phyloP scores from a whole-genome alignment of 2,888 invertebrate species.

The Drosophila kuntzei region DNA sequence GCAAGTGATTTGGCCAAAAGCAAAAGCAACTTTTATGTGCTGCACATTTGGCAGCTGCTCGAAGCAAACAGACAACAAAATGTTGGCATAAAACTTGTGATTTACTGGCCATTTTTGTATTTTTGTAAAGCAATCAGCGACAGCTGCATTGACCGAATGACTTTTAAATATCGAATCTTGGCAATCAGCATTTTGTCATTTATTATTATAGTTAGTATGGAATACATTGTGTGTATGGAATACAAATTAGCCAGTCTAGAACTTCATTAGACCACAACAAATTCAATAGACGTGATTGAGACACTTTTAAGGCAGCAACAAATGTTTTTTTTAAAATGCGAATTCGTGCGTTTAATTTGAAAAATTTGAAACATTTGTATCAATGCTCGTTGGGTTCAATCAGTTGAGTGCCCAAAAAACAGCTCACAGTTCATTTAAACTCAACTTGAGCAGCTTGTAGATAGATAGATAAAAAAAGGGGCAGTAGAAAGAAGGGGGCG shows the following conservation, averaged over 20 bases:
- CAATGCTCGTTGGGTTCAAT: slow-evolving; percentile 54
- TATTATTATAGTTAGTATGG: slow-evolving; percentile 28
- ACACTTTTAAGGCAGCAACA: slow-evolving; percentile 45
- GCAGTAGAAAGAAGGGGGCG: background rate
- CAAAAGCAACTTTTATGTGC: slow-evolving; percentile 58
- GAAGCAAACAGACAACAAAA: slow-evolving; percentile 46
- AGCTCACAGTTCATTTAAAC: slow-evolving; percentile 72
- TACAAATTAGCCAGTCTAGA: slow-evolving; percentile 47
- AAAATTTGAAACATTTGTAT: slow-evolving; percentile 9
- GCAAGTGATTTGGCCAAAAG: slow-evolving; percentile 59
- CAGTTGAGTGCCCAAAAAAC: slow-evolving; percentile 63
- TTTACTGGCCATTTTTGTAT: slow-evolving; percentile 68
- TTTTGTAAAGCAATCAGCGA: slow-evolving; percentile 68
- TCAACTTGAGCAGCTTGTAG: background rate
- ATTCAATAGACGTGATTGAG: slow-evolving; percentile 49
- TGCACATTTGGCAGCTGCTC: slow-evolving; percentile 72
- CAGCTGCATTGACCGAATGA: slow-evolving; percentile 72
- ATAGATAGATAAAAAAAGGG: too few species aligned
- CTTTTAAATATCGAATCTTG: slow-evolving; percentile 60
- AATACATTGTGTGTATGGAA: slow-evolving; percentile 23
- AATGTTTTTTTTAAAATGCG: slow-evolving; percentile 46
- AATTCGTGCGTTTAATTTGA: slow-evolving; percentile 46
- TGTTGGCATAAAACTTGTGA: slow-evolving; percentile 68
- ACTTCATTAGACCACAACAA: slow-evolving; percentile 44
- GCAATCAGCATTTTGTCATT: slow-evolving; percentile 56